These are phyloP conservation scores for Papilio machaon DNA, from an alignment of 1,140 invertebrate species.

Conservation along the genomic window DNA sequence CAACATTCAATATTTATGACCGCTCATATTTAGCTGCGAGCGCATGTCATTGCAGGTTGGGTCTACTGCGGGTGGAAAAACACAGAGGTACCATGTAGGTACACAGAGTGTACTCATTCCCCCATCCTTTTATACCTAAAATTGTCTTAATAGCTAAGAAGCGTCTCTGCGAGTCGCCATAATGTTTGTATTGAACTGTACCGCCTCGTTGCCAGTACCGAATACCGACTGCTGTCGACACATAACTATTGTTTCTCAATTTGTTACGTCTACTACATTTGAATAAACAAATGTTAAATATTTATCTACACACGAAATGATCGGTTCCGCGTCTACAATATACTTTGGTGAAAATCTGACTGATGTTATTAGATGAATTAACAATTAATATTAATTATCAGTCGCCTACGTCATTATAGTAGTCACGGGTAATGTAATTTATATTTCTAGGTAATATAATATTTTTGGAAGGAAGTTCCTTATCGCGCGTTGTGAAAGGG, in stretches of 20 bases:
- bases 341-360: not conserved
- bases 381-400: not conserved
- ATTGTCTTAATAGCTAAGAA: not conserved
- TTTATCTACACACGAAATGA: not conserved
- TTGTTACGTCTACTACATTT: conserved; percentile 50
- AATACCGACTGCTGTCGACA: conserved; percentile 28
- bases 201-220: conserved; percentile 3
- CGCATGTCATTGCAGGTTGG: not conserved
- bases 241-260: conserved; percentile 55
- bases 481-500: too few relatives aligned
- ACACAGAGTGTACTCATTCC: too few relatives aligned
- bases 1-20: conserved; percentile 24
- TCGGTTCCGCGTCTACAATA: not conserved
- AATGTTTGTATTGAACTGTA: not conserved
- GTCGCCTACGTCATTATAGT: too few relatives aligned
- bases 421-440: too few relatives aligned
- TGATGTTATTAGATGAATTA: not conserved
- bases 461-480: too few relatives aligned
- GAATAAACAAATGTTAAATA: conserved; percentile 26
- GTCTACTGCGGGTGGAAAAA: not conserved
- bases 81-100: too few relatives aligned
- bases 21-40: conserved; percentile 5
- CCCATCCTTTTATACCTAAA: not conserved
- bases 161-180: not conserved
- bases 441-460: not conserved